Percentiles rank a stretch among this genome's conserved stretches.
Conservation (phyloP, 2,888 invertebrate species). For the Scotopteryx bipunctaria region DNA sequence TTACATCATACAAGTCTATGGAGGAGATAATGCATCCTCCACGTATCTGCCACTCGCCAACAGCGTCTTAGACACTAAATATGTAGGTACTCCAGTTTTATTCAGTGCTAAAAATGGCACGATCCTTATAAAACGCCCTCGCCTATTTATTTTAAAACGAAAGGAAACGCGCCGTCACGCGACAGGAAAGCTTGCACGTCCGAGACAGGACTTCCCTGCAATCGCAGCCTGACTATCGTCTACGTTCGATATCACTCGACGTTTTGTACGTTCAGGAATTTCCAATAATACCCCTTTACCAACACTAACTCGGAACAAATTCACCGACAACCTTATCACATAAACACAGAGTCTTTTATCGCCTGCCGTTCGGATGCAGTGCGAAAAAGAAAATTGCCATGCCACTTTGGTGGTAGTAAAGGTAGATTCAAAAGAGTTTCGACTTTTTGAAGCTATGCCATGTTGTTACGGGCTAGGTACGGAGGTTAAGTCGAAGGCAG, state of each 20-base stretch:
- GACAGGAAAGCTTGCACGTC: constrained; percentile 59
- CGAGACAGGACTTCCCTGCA: constrained; percentile 59
- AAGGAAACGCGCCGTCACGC: constrained; percentile 51
- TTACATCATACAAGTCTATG: too few species aligned
- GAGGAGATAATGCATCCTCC: too few species aligned
- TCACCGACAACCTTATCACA: constrained; percentile 27
- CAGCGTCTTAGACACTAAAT: too few species aligned
- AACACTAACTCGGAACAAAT: constrained; percentile 11
- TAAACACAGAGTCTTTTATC: constrained; percentile 41
- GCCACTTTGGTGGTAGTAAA: constrained; percentile 64
- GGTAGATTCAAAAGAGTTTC: constrained; percentile 76
- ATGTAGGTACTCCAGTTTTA: constrained; percentile 9
- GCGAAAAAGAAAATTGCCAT: constrained; percentile 28
- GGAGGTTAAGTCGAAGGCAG: constrained; percentile 54
- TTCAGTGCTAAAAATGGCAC: constrained; percentile 6
- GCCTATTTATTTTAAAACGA: constrained; percentile 42
- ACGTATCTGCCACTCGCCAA: too few species aligned
- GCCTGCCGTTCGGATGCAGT: neutral
- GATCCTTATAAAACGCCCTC: constrained; percentile 22
- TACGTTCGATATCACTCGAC: constrained; percentile 68
- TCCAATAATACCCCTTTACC: constrained; percentile 70
- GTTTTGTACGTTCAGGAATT: constrained; percentile 74
- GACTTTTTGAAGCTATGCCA: constrained; percentile 59
- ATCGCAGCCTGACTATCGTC: constrained; percentile 70
- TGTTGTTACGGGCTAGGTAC: constrained; percentile 51